Conservation (phyloP, 2,888 invertebrate genomes). For the Hemaris fuciformis region DNA sequence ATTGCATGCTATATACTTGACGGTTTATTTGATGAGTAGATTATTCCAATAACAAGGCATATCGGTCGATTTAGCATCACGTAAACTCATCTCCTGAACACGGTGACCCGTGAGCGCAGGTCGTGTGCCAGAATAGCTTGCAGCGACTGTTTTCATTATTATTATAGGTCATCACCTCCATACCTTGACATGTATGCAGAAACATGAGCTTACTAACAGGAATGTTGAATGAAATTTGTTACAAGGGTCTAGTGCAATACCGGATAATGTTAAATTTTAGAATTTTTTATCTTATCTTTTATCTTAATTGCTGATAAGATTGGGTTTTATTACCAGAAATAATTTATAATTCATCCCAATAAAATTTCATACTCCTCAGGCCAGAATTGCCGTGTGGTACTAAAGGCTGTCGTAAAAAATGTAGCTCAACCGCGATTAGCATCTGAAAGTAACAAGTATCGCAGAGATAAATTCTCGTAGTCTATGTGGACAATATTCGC, state of each 20-base stretch:
- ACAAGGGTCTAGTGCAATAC: no score
- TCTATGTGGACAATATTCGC: conserved; percentile 32
- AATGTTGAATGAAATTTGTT: not conserved
- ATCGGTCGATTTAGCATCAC: conserved; percentile 41
- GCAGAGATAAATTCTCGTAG: conserved; percentile 25
- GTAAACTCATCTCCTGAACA: conserved; percentile 57
- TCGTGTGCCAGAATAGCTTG: conserved; percentile 52
- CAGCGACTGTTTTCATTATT: conserved; percentile 33
- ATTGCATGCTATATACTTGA: conserved; percentile 3
- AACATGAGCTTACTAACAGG: not conserved
- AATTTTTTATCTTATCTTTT: no score
- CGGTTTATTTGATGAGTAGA: conserved; percentile 28
- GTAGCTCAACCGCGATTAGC: not conserved
- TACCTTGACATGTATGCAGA: not conserved
- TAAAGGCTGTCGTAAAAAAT: not conserved
- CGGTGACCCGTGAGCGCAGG: conserved; percentile 61
- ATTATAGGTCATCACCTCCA: conserved; percentile 14
- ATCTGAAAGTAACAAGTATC: conserved; percentile 10
- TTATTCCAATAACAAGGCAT: conserved; percentile 28
- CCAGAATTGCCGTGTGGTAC: not conserved
- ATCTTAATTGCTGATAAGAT: no score
- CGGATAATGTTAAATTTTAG: no score
- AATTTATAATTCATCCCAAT: not conserved
- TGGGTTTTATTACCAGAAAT: no score
- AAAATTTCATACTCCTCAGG: not conserved